Evolutionary conservation across 2,888 invertebrate genomes (phyloP), one percentile per base, ranked within the genome.

Genomic region (Iphiclides podalirius): DNA sequence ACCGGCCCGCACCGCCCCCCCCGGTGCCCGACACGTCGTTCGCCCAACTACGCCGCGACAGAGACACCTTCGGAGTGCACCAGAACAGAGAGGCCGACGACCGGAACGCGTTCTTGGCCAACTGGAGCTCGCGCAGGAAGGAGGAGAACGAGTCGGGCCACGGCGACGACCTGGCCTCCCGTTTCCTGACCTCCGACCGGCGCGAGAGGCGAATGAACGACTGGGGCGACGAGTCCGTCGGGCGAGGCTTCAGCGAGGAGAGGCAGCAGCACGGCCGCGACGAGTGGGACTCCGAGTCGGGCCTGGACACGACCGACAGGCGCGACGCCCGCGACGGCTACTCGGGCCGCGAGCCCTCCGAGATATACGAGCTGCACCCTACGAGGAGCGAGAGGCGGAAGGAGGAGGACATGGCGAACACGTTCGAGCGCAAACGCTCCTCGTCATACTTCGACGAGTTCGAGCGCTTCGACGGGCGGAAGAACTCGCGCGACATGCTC

Each of bases 41-140:
- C 61, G 93, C 94, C 59, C 92, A 93, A 53, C 85, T 92, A 39
- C 88, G 94, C 1, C 92, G 94, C 59, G 93, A 94, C 60, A 80
- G 93, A 16, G 94, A 93, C 60, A 94, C 94, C 0, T 93, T 93
- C 56, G 93, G 94, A 0, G 94, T 93, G 0, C 92, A 93, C 49
- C 93, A 93, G 63, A 93, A 93, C 63, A 82, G 90, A 65, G 89
- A 90, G 52, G 90, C 86, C 0, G 89, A 87, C 23, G 90, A 90
- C 47, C 88, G 91, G 54, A 90, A 88, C 60, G 79, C 79, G 11
- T 89, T 89, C 71, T 65, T 89, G 14, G 89, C 87, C 0, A 89
- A 89, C 61, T 89, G 89, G 89, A 88, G 79, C 58, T 86, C 87
- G 0, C 70, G 88, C 42, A 69, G 84, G 13, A 71, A 86, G 46